Evolutionary conservation across 2,888 invertebrate species (phyloP), one percentile per base, ranked within the genome.

Genomic region (Teinopalpus imperialis): DNA sequence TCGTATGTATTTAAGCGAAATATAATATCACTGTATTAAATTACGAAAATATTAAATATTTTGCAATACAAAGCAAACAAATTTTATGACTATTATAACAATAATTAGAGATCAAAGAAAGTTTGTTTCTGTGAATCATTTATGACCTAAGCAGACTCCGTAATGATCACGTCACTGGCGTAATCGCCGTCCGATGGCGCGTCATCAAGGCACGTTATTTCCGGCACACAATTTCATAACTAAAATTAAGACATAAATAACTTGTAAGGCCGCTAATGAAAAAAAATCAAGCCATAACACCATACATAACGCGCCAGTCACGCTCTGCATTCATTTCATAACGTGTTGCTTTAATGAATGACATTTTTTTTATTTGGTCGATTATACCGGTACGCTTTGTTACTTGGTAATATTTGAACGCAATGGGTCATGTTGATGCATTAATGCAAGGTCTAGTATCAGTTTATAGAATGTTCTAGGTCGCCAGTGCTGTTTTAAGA

Each of bases 191-290:
- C 48, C 56, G 43, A 48, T 53, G 40, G 48, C 54, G 44, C 70
- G 67, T 77, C 80, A 77, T 77, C 69, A 78, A 51, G 59, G 59
- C 48, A 57, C 61, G 39, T 44, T 50, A 53, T 66, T 72, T 81
- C 82, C 80, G 79, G 73, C 59, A 61, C 55, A 69, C 63, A 74
- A 69, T 72, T 68, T 64, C 69, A 71, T 70, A 70, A 69, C 60
- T 61, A 58, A 80, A 85, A 87, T 87, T 69, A 86, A 88, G 86
- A 85, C 87, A 83, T 86, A 69, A 83, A 85, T 79, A 73, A 80
- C 74, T 61, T 72, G n/a, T 60, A 56, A 53, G 65, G 60, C 48
- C 55, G 51, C 63, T 68, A 70, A 77, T 72, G 67, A 71, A 66
- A 71, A 69, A 69, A 61, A 48, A 64, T 69, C 68, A 72, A 79